A percentile compares a stretch with the other conserved stretches of the same genome.
phyloP scores from a whole-genome alignment of 30 jellyfish, hydroid and myxozoan species.

The Turritopsis dohrnii region DNA sequence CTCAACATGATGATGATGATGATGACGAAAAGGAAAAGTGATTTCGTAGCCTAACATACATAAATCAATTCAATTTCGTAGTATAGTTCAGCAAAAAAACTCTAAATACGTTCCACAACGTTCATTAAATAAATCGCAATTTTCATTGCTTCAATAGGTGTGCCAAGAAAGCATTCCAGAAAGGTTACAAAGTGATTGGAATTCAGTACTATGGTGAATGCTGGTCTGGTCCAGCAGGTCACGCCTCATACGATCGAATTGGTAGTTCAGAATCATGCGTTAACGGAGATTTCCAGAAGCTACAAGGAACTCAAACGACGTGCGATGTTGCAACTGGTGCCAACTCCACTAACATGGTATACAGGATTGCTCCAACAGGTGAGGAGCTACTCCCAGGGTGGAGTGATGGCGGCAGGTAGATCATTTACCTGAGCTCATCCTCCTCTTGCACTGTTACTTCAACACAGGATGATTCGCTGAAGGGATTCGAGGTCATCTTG shows the following conservation, averaged over 20 bases:
- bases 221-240: slow-evolving; percentile 65
- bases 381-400: too few species aligned
- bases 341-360: slow-evolving; percentile 48
- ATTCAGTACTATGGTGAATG: slow-evolving; percentile 79
- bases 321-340: slow-evolving; percentile 51
- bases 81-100: too few species aligned
- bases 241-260: slow-evolving; percentile 23
- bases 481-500: too few species aligned
- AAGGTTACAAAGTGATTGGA: slow-evolving; percentile 64
- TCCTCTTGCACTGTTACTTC: too few species aligned
- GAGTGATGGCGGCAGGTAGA: too few species aligned
- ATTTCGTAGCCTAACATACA: too few species aligned
- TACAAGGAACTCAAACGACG: not conserved
- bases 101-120: too few species aligned
- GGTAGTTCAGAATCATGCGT: slow-evolving; percentile 40
- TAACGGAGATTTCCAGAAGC: slow-evolving; percentile 1
- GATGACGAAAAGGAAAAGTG: too few species aligned
- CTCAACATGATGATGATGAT: too few species aligned
- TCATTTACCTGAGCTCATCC: too few species aligned
- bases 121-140: not conserved
- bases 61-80: too few species aligned
- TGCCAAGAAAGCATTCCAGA: slow-evolving; percentile 52
- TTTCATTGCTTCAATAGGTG: slow-evolving; percentile 39
- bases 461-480: too few species aligned
- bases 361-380: slow-evolving; percentile 87